These are phyloP conservation scores for Xenentodon cancila DNA, from an alignment of 2,797 vertebrate genomes.

Conservation along the genomic window DNA sequence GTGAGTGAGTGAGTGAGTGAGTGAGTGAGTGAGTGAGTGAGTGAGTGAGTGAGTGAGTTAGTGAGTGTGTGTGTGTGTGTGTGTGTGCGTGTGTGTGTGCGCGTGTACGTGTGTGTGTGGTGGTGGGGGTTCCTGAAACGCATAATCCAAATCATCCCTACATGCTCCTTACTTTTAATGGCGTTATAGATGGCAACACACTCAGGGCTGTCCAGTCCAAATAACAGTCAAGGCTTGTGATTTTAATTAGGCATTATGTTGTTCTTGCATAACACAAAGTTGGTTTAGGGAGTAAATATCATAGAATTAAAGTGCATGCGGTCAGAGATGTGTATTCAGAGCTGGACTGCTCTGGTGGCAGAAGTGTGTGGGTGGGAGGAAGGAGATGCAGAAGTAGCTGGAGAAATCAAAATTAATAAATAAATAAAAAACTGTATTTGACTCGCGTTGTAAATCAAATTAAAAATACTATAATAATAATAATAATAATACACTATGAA, in stretches of 20 bases:
- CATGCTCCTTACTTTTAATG: constrained; percentile 11
- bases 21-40: no score
- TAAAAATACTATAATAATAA: constrained; percentile 3
- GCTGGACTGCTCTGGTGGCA: constrained; percentile 19
- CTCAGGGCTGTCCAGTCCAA: constrained; percentile 22
- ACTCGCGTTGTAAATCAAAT: constrained; percentile 21
- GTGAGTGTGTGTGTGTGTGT: no score
- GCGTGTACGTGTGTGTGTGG: no score
- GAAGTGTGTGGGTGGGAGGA: constrained; percentile 35
- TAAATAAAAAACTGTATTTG: constrained; percentile 28
- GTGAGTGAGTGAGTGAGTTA: no score
- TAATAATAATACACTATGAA: constrained; percentile 5
- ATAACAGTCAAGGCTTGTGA: background rate
- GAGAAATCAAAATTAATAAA: constrained; percentile 39
- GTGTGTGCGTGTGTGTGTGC: no score
- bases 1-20: no score
- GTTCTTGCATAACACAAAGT: constrained; percentile 7
- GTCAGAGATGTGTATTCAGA: constrained; percentile 19
- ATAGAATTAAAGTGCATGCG: constrained; percentile 14
- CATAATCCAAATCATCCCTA: constrained; percentile 1
- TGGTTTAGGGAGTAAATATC: constrained; percentile 9
- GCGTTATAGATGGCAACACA: constrained; percentile 15
- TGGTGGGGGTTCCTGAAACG: no score
- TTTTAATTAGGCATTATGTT: constrained; percentile 13
- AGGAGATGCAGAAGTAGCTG: constrained; percentile 45